These are phyloP conservation scores for Charadrius vociferus DNA, from an alignment of 2,113 vertebrate genomes.

Conservation along the genomic window DNA sequence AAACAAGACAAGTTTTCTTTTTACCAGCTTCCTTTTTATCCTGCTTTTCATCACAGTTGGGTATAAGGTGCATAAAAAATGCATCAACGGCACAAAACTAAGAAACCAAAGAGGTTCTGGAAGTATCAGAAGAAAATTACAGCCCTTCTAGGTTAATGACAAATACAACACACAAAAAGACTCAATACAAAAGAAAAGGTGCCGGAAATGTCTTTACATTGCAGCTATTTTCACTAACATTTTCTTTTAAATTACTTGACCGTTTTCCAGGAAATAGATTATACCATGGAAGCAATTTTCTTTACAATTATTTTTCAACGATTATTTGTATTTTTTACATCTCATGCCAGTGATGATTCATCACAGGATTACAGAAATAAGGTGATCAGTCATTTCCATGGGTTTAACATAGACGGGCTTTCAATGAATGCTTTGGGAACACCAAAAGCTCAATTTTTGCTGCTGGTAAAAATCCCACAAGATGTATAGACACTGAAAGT, in stretches of 20 bases:
- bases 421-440: slow-evolving; percentile 11
- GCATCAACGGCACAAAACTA: background rate
- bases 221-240: background rate
- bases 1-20: background rate
- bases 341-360: background rate
- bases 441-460: background rate
- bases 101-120: background rate
- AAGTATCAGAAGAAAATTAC: background rate
- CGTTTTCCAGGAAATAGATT: background rate
- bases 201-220: background rate
- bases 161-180: background rate
- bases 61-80: background rate
- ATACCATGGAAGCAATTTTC: background rate
- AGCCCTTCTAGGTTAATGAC: background rate
- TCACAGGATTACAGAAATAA: background rate
- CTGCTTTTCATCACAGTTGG: background rate
- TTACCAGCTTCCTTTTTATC: background rate
- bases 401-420: background rate
- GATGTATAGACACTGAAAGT: slow-evolving; percentile 46
- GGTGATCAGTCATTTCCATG: background rate
- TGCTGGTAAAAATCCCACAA: slow-evolving; percentile 28
- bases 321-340: background rate
- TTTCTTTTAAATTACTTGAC: background rate
- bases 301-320: background rate
- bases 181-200: background rate